A percentile compares a stretch with the other conserved stretches of the same genome.
These are phyloP conservation scores for Cryptoblepharus egeriae DNA, from an alignment of 2,797 vertebrate species.

Conservation along the genomic window DNA sequence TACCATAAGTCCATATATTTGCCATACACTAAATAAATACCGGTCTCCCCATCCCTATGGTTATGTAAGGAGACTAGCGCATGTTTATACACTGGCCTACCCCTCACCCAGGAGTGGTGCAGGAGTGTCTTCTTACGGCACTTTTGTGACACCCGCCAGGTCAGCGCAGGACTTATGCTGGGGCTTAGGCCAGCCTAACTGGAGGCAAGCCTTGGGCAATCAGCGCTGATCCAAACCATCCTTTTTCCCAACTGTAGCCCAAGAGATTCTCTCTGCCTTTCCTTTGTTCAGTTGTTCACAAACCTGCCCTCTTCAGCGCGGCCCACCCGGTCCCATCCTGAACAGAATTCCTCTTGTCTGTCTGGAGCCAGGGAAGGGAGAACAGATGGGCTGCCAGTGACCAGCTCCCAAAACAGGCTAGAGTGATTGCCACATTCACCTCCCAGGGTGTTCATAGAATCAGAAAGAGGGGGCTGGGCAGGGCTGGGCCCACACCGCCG, in stretches of 20 bases:
- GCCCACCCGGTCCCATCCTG: neutral
- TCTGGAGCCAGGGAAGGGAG: constrained; percentile 9
- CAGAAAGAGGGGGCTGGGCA: neutral
- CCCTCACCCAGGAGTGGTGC: too few species aligned
- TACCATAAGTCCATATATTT: too few species aligned
- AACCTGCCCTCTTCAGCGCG: neutral
- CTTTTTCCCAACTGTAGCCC: neutral
- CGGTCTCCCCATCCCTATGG: too few species aligned
- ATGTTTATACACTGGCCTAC: too few species aligned
- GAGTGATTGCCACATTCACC: constrained; percentile 51
- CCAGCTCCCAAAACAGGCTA: constrained; percentile 31
- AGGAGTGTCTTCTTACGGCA: too few species aligned
- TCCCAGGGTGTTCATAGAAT: neutral
- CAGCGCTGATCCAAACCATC: neutral
- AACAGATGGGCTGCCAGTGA: neutral
- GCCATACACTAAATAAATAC: too few species aligned
- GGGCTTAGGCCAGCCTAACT: too few species aligned
- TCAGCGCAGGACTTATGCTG: too few species aligned
- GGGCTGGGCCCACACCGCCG: too few species aligned
- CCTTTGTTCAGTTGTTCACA: neutral
- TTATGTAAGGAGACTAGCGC: too few species aligned
- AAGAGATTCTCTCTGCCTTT: neutral
- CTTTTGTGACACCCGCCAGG: too few species aligned
- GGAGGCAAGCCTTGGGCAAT: too few species aligned
- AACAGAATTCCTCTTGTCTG: constrained; percentile 12